Evolutionary conservation across 2,113 vertebrate species (phyloP).

Genomic region (Mesitornis unicolor): DNA sequence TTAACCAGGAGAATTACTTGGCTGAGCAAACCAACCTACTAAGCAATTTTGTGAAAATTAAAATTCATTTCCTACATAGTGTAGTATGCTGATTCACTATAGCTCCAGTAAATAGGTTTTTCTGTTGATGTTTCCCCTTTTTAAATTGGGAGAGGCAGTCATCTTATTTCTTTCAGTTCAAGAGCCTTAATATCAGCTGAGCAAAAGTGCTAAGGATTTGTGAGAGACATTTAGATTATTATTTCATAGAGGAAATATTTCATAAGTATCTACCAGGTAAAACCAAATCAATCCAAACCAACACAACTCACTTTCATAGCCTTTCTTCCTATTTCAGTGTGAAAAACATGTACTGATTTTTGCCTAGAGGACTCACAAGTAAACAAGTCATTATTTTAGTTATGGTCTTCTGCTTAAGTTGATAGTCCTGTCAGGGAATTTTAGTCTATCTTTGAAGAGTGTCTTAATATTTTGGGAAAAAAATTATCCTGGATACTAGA

Average conservation of each 20-base stretch:
- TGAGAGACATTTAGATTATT: neutral
- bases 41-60: slow-evolving; percentile 29
- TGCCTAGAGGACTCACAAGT: neutral
- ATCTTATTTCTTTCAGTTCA: neutral
- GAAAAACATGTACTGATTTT: neutral
- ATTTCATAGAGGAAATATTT: neutral
- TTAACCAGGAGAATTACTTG: slow-evolving; percentile 25
- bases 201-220: neutral
- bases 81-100: neutral
- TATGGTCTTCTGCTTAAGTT: neutral
- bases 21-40: neutral
- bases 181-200: neutral
- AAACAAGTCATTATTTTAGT: neutral
- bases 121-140: neutral
- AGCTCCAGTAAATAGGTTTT: slow-evolving; percentile 9
- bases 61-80: slow-evolving; percentile 16
- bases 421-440: neutral
- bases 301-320: neutral
- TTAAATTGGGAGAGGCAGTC: neutral
- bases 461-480: neutral
- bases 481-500: neutral
- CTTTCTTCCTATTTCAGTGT: neutral
- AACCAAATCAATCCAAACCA: neutral
- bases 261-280: neutral
- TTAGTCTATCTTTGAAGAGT: neutral